Percentiles rank a stretch among this genome's conserved stretches.
Conservation (phyloP, 2,113 vertebrate species). For the Trogon surrucura region DNA sequence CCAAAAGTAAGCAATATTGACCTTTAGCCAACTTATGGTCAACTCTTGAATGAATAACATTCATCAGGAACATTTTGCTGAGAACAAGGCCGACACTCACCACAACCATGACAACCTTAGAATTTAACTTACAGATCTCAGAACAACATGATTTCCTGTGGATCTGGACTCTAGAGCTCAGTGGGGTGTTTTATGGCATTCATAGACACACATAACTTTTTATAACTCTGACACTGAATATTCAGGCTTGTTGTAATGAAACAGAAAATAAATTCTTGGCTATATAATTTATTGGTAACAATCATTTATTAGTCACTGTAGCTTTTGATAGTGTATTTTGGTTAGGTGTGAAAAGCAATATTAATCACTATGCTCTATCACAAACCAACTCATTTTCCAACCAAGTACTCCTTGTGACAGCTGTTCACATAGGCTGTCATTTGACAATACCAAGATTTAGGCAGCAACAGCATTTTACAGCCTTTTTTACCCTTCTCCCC, state of each 20-base stretch:
- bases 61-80: background rate
- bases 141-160: background rate
- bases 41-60: background rate
- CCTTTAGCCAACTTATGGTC: background rate
- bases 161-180: background rate
- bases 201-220: background rate
- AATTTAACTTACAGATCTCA: background rate
- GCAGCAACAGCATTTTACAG: background rate
- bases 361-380: background rate
- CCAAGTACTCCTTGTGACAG: background rate
- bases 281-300: background rate
- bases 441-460: background rate
- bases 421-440: background rate
- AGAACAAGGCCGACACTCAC: background rate
- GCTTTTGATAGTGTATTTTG: background rate
- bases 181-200: background rate
- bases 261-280: background rate
- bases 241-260: background rate
- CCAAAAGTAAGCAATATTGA: constrained; percentile 8
- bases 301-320: background rate
- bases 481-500: background rate
- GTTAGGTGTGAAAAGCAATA: background rate
- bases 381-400: background rate
- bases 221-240: background rate
- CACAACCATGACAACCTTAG: background rate